Evolutionary conservation across 2,888 invertebrate species (phyloP).

Genomic region (Linyphia triangularis): DNA sequence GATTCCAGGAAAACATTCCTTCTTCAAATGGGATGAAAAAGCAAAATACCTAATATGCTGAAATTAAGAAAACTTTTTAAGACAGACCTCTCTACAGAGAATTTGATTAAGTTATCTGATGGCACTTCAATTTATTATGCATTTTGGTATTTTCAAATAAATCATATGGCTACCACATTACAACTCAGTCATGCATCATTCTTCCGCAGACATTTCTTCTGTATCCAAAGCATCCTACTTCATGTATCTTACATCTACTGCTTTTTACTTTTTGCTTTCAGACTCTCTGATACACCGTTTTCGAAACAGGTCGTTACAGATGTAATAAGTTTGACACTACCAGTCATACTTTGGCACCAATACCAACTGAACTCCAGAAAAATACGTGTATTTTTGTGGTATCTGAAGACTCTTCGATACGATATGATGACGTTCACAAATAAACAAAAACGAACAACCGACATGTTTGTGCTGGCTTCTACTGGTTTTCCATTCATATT

Average conservation of each 20-base stretch:
- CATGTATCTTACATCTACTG: not conserved
- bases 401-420: not conserved
- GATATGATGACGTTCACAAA: not conserved
- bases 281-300: not conserved
- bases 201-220: not conserved
- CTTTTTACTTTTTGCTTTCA: not conserved
- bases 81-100: not conserved
- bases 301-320: not conserved
- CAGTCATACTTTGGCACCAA: slow-evolving; percentile 2
- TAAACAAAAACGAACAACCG: not conserved
- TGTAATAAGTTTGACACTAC: not conserved
- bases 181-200: not conserved
- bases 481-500: not conserved
- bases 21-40: too few relatives aligned
- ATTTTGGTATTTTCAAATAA: not conserved
- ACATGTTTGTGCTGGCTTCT: not conserved
- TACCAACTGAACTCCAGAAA: not conserved
- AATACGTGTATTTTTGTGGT: not conserved
- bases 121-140: not conserved
- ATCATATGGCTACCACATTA: not conserved
- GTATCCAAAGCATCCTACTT: not conserved
- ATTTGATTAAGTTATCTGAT: not conserved
- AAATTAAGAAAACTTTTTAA: not conserved
- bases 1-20: too few relatives aligned
- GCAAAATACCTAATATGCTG: too few relatives aligned